Percentiles rank a stretch among this genome's conserved stretches.
These are phyloP conservation scores for Sebastes iracundus DNA, from an alignment of 2,797 vertebrate species.

Conservation along the genomic window DNA sequence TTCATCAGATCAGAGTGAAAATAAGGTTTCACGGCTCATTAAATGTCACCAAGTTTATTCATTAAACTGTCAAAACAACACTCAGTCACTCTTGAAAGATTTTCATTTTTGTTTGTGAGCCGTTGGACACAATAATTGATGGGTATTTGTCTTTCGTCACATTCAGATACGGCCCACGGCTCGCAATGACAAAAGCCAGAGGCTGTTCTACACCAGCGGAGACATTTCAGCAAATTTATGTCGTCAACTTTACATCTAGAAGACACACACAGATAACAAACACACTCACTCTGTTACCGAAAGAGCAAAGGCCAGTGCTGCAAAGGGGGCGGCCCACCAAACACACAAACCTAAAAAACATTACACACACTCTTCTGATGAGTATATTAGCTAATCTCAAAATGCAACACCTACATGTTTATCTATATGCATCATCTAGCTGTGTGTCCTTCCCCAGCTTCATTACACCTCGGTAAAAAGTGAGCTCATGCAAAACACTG, in stretches of 20 bases:
- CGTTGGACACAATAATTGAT: neutral
- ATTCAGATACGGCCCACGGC: neutral
- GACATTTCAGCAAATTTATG: slow-evolving; percentile 5
- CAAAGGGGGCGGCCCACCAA: slow-evolving; percentile 34
- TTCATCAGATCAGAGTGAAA: slow-evolving; percentile 30
- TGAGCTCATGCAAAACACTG: slow-evolving; percentile 36
- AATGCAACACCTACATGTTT: slow-evolving; percentile 49
- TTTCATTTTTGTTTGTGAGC: slow-evolving; percentile 6
- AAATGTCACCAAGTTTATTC: slow-evolving; percentile 30
- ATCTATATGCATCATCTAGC: slow-evolving; percentile 59
- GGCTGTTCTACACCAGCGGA: neutral
- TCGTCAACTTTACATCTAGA: slow-evolving; percentile 4
- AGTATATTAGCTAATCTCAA: slow-evolving; percentile 30
- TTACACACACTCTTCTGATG: slow-evolving; percentile 20
- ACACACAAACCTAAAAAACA: slow-evolving; percentile 10
- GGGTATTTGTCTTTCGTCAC: slow-evolving; percentile 11
- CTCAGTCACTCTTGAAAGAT: slow-evolving; percentile 2
- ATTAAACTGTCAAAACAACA: slow-evolving; percentile 54
- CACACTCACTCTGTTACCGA: slow-evolving; percentile 41
- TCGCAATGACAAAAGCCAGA: slow-evolving; percentile 12
- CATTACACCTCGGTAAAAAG: slow-evolving; percentile 13
- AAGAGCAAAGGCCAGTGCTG: slow-evolving; percentile 21
- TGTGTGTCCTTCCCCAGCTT: slow-evolving; percentile 13
- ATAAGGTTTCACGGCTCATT: slow-evolving; percentile 46
- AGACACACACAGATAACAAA: slow-evolving; percentile 7